These are phyloP conservation scores for Drosophila buzzatii DNA, from an alignment of 2,888 invertebrate species.

Conservation along the genomic window DNA sequence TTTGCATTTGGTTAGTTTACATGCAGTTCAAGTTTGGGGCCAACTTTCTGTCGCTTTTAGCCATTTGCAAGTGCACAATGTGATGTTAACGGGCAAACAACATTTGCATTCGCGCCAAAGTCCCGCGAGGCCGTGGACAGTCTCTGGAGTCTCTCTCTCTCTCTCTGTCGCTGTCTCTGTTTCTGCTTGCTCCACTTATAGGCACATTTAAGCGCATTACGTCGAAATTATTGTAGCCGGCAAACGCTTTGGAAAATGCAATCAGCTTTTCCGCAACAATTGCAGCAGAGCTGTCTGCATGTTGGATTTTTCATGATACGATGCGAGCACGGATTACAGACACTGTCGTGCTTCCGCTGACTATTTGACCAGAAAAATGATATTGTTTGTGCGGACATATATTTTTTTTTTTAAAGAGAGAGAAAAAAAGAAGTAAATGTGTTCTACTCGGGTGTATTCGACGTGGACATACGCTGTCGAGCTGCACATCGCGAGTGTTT, in stretches of 20 bases:
- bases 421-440: neutral
- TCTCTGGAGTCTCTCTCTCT: neutral
- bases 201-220: constrained; percentile 54
- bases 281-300: constrained; percentile 3
- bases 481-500: too few species aligned
- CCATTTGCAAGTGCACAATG: constrained; percentile 52
- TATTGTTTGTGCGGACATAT: neutral
- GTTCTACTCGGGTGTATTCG: too few species aligned
- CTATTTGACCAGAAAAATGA: constrained; percentile 11
- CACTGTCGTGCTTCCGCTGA: constrained; percentile 7
- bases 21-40: constrained; percentile 40
- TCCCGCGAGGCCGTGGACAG: neutral
- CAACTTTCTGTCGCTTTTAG: constrained; percentile 40
- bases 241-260: constrained; percentile 27
- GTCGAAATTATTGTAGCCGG: constrained; percentile 37
- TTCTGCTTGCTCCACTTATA: constrained; percentile 12
- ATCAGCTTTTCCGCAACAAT: constrained; percentile 17
- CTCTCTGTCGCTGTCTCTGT: neutral
- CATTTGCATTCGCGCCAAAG: constrained; percentile 35
- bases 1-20: constrained; percentile 42
- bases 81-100: constrained; percentile 50
- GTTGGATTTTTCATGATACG: neutral
- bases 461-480: neutral
- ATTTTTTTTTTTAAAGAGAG: neutral
- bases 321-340: constrained; percentile 3